Evolutionary conservation across 2,113 vertebrate species (phyloP), one percentile per base, ranked within the genome.

Genomic region (Bujurquina vittata): DNA sequence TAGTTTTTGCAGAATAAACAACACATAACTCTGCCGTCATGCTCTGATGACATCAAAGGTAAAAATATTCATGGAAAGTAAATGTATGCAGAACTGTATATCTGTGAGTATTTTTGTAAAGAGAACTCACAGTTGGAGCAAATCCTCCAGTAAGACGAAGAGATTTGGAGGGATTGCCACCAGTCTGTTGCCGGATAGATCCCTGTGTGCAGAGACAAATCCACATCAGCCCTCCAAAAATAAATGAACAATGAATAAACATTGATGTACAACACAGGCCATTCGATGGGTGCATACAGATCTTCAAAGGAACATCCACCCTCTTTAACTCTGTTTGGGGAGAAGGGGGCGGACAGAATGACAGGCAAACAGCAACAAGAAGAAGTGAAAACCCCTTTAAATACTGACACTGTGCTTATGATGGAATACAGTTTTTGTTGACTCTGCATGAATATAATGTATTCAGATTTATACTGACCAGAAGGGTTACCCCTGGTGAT

Each of bases 61-160:
- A 54, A 18, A 79, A 43, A 29, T 73, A 81, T 73, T 79, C 26
- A 84, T 37, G 22, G 43, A 29, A 4, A 81, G 0, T 59, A 73
- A 2, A 20, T 20, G 46, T 20, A 56, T 7, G 37, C 8, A 7
- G 1, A 77, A 54, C 7, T 26, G 22, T 81, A 7, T 7, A 57
- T 75, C 55, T 22, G 26, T 54, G 15, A 35, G 79, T 46, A 61
- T 80, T 61, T 58, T n/a, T 72, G n/a, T 61, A 58, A 75, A 43
- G 18, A 33, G 5, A 61, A 95, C 98, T 99, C 97, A 99, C 98
- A 99, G 94, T 94, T 98, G 97, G 73, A 98, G 96, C 86, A 99
- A 96, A 79, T 98, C 97, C 91, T 95, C 96, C 59, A 99, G 95
- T 86, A 97, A 92, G 83, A 97, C 94, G 90, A 99, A 98, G 84